Conservation (phyloP, 2,113 vertebrate genomes). For the Leucosticte australis region DNA sequence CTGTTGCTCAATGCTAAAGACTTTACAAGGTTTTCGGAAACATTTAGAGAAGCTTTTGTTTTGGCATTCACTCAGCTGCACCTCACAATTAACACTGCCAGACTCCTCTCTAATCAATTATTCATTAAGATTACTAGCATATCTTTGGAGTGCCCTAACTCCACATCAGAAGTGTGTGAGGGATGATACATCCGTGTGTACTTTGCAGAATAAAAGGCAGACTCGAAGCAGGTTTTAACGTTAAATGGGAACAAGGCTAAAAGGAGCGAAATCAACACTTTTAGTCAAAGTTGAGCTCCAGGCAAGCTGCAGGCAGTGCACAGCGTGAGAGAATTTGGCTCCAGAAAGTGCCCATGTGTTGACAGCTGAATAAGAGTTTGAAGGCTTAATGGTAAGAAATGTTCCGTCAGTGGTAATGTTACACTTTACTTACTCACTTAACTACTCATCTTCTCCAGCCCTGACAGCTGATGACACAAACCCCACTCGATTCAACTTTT, state of each 20-base stretch:
- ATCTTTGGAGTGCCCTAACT: slow-evolving; percentile 74
- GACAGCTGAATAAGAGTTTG: slow-evolving; percentile 89
- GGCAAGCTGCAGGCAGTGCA: slow-evolving; percentile 89
- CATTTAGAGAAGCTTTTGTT: slow-evolving; percentile 71
- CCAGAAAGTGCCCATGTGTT: slow-evolving; percentile 86
- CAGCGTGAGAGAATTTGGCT: slow-evolving; percentile 86
- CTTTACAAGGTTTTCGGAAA: slow-evolving; percentile 74
- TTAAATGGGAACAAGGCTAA: slow-evolving; percentile 90
- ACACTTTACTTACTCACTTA: slow-evolving; percentile 74
- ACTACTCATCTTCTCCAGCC: slow-evolving; percentile 74
- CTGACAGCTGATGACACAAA: slow-evolving; percentile 66
- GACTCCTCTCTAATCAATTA: slow-evolving; percentile 76
- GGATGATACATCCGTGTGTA: slow-evolving; percentile 70
- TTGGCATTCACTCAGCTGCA: slow-evolving; percentile 66
- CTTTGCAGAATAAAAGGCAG: slow-evolving; percentile 77
- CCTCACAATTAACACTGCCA: slow-evolving; percentile 75
- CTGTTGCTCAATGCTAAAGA: slow-evolving; percentile 80
- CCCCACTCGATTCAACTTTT: background rate
- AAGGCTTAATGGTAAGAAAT: slow-evolving; percentile 83
- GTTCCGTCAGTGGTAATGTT: slow-evolving; percentile 76
- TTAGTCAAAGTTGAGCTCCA: slow-evolving; percentile 92
- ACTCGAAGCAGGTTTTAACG: slow-evolving; percentile 80
- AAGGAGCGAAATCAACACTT: slow-evolving; percentile 90
- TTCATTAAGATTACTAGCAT: slow-evolving; percentile 71
- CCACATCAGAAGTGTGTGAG: slow-evolving; percentile 64